Evolutionary conservation across 2,888 invertebrate genomes (phyloP), one percentile per base, ranked within the genome.

Genomic region (Eilema caniola): DNA sequence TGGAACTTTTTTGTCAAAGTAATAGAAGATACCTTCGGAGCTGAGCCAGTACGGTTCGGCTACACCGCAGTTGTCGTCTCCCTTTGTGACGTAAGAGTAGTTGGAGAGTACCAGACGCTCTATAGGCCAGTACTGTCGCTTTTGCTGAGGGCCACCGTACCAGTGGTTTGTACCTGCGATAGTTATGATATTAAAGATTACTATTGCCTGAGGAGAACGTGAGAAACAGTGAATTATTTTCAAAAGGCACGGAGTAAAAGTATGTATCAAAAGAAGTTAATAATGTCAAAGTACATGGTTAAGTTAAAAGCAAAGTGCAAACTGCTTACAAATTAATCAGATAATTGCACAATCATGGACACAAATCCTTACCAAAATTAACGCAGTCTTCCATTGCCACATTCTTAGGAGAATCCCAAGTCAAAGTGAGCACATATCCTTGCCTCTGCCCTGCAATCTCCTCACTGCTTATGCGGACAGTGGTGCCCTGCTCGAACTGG

Each of bases 11-110:
- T 96, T 95, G 77, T 96, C 96, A 56, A 97, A 96, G 81, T 96
- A 96, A 68, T 97, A 91, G 83, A 96, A 97, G 25, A 96, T 90
- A 3, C 97, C 97, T 14, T 94, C 89, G 0, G 97, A 97, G 81
- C 95, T 97, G 1, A 97, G 89, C 97, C 97, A 97, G 85, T 96
- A 96, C 0, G 96, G 96, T 79, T 97, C 97, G 0, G 96, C 95
- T 7, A 96, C 88, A 0, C 94, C 96, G 77, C 96, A 95, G 85
- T 96, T 96, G 80, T 96, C 95, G 0, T 92, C 91, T 75, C 96
- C 96, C 77, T 96, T 96, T 12, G 96, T 95, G 28, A 96, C 86
- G 83, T 96, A 96, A 0, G 96, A 93, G 80, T 95, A 96, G 73
- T 96, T 93, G 0, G 88, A 90, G 5, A 96, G 93, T 0, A 88